Conservation (phyloP, 2,797 vertebrate genomes). For the Varecia variegata region DNA sequence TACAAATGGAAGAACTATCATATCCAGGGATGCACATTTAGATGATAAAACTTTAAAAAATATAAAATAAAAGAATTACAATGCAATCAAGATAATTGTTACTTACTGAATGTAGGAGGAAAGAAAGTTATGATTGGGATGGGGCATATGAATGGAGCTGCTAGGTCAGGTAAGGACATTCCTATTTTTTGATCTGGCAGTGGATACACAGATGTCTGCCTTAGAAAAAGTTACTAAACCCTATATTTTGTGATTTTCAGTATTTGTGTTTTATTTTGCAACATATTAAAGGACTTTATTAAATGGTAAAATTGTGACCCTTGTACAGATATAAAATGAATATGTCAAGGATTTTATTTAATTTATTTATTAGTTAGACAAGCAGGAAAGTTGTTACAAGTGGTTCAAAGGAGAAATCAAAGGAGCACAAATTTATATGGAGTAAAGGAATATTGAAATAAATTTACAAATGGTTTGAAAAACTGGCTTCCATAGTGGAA, state of each 20-base stretch:
- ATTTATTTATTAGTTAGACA: neutral
- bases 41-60: neutral
- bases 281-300: neutral
- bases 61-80: neutral
- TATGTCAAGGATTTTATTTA: neutral
- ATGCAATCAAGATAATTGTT: neutral
- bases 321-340: neutral
- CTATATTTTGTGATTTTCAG: neutral
- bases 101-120: neutral
- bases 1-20: neutral
- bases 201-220: neutral
- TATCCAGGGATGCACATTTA: neutral
- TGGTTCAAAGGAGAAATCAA: neutral
- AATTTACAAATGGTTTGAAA: neutral
- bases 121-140: neutral
- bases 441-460: neutral
- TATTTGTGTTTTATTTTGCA: neutral
- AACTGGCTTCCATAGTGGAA: neutral
- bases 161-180: neutral
- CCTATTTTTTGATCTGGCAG: neutral
- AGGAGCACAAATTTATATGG: neutral
- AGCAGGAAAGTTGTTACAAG: neutral
- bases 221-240: neutral
- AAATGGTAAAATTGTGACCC: neutral
- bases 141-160: neutral